Evolutionary conservation across 2,888 invertebrate genomes (phyloP), one percentile per base, ranked within the genome.

Genomic region (Amaurobius ferox): DNA sequence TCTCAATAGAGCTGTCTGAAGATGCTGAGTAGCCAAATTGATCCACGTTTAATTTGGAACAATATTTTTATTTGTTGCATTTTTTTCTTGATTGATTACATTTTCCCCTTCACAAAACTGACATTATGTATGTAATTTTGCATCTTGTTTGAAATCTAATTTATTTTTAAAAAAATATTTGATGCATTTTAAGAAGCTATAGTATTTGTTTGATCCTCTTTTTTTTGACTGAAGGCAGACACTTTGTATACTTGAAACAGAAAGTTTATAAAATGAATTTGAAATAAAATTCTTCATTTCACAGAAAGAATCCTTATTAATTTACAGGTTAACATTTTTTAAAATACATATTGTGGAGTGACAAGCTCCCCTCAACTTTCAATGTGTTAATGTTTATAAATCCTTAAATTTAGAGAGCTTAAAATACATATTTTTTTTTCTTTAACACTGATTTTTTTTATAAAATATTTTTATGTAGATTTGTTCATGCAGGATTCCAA

Each of bases 241-340:
- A 79, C 86, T 86, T 86, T 86, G 86, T 86, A 86, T 86, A 86
- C 86, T 86, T 78, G 79, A 78, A 77, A 73, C 77, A 85, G 79
- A 77, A 85, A 86, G 79, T 79, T 86, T 86, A 74, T 79, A 79
- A 85, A 79, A 86, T 73, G 86, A 78, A 86, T 86, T 86, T 86
- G 86, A 71, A 86, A 86, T 86, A 86, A 86, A 86, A 79, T 78
- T 86, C 74, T 86, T 86, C 86, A 86, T 86, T 86, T 85, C 83
- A 85, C 77, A 85, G 26, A 78, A 66, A 66, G 28, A 62, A 70
- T 30, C 62, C n/a, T 28, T 28, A 32, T 64, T 28, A n/a, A n/a
- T n/a, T n/a, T n/a, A n/a, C n/a, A n/a, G n/a, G n/a, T n/a, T n/a
- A n/a, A n/a, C n/a, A n/a, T n/a, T n/a, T n/a, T n/a, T n/a, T n/a